Conservation (phyloP, 2,113 vertebrate species). For the Zosterops japonicus region DNA sequence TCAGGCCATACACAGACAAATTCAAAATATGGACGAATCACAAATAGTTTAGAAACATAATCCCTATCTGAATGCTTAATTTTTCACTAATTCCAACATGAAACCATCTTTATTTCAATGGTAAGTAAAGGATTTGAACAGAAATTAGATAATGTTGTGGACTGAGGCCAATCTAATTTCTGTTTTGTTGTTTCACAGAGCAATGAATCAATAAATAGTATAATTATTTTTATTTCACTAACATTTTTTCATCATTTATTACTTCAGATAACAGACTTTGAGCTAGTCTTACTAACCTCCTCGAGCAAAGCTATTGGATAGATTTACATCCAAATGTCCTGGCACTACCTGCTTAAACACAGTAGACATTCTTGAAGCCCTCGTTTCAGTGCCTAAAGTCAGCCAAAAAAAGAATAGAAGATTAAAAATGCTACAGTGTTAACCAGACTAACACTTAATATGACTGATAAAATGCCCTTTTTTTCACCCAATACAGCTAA, state of each 20-base stretch:
- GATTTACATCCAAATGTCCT: conserved; percentile 92
- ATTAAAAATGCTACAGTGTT: conserved; percentile 67
- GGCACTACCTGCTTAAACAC: conserved; percentile 92
- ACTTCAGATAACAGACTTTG: conserved; percentile 71
- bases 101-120: background rate
- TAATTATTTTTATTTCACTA: conserved; percentile 10
- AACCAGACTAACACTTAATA: conserved; percentile 68
- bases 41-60: background rate
- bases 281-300: conserved; percentile 91
- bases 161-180: background rate
- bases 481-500: conserved; percentile 56
- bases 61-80: background rate
- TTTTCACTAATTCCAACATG: background rate
- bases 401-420: conserved; percentile 73
- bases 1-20: background rate
- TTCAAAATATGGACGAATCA: background rate
- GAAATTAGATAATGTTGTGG: background rate
- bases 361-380: conserved; percentile 87
- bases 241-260: conserved; percentile 6
- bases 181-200: background rate
- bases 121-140: background rate
- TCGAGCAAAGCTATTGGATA: conserved; percentile 94
- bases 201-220: background rate
- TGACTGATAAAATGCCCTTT: conserved; percentile 63
- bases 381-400: conserved; percentile 90